Evolutionary conservation across 2,113 vertebrate species (phyloP).

Genomic region (Procapra przewalskii): DNA sequence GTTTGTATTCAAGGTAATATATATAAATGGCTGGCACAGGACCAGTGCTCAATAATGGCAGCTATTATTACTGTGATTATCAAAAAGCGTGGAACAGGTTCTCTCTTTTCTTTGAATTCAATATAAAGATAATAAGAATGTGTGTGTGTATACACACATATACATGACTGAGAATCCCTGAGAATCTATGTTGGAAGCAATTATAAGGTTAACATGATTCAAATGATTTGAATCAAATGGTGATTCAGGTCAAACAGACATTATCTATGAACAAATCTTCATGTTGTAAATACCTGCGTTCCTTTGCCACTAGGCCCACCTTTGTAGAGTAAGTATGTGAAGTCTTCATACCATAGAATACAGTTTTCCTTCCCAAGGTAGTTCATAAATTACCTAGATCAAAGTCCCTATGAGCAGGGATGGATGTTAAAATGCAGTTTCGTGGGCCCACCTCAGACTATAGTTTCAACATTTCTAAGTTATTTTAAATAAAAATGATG

Average conservation of each 20-base stretch:
- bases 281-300: background rate
- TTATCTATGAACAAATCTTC: background rate
- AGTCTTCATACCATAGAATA: background rate
- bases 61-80: background rate
- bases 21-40: background rate
- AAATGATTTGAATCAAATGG: conserved; percentile 31
- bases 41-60: background rate
- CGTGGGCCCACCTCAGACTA: background rate
- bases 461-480: background rate
- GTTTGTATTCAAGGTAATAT: background rate
- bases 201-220: conserved; percentile 17
- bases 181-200: conserved; percentile 25
- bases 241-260: background rate
- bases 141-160: background rate
- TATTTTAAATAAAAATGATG: background rate
- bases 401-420: background rate
- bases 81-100: background rate
- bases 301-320: background rate
- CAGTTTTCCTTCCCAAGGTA: background rate
- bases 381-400: background rate
- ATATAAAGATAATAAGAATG: background rate
- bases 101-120: background rate
- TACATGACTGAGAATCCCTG: background rate
- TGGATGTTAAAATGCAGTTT: background rate
- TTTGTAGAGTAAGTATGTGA: background rate